These are phyloP conservation scores for Callinectes sapidus DNA, from an alignment of 2,888 invertebrate species.

Conservation along the genomic window DNA sequence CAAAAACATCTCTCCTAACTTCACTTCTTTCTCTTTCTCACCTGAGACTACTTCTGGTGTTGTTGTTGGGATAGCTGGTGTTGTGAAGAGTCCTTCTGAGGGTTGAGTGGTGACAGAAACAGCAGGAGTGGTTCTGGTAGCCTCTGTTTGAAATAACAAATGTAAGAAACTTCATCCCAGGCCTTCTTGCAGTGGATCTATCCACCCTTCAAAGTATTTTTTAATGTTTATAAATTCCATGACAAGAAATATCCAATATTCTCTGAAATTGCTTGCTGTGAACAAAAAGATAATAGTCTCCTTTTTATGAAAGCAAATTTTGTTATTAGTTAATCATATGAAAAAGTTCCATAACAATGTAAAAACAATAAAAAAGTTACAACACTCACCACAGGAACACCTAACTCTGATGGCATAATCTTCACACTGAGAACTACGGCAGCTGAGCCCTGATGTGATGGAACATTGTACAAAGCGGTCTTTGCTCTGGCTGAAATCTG, in stretches of 20 bases:
- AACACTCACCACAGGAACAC: slow-evolving; percentile 74
- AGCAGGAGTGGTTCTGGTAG: slow-evolving; percentile 2
- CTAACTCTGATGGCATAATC: slow-evolving; percentile 76
- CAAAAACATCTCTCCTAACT: too few relatives aligned
- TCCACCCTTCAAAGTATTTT: too few relatives aligned
- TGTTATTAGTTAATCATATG: too few relatives aligned
- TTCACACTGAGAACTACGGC: slow-evolving; percentile 73
- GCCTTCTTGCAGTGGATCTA: too few relatives aligned
- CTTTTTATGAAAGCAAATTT: too few relatives aligned
- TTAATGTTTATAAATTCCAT: too few relatives aligned
- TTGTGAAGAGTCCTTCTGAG: background rate
- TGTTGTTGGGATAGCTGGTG: slow-evolving; percentile 9
- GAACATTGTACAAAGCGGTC: slow-evolving; percentile 68
- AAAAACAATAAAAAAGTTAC: background rate
- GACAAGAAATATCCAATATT: too few relatives aligned
- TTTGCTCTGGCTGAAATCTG: slow-evolving; percentile 73
- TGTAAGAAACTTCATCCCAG: background rate
- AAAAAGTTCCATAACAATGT: too few relatives aligned
- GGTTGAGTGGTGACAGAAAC: background rate
- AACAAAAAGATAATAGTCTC: too few relatives aligned
- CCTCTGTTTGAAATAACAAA: background rate
- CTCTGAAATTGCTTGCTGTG: too few relatives aligned
- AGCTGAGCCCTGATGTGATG: slow-evolving; percentile 56
- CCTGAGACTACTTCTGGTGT: slow-evolving; percentile 38
- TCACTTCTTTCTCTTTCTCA: too few relatives aligned